Base-by-base conservation (phyloP, 2,888 invertebrate genomes). In the Lottia gigantea region DNA sequence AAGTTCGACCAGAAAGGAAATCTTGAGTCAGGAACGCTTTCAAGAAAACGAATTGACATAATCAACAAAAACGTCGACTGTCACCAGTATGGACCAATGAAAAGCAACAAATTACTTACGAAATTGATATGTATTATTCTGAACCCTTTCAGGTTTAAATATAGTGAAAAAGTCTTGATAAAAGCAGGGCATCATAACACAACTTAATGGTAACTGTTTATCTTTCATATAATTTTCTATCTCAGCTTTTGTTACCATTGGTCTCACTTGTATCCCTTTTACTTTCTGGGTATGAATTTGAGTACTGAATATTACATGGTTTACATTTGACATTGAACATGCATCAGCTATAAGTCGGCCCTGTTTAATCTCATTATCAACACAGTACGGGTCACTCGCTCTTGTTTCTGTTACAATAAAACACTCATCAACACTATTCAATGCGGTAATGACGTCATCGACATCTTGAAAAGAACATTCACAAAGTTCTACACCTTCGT, bases 221-320 rank as follows among this genome's bases (percentile, higher is more conserved):
- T 77, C 75, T 64, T 74, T 78, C 80, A 86, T 81, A 74, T 83
- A 83, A 4, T 77, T 80, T 65, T 83, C 83, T 23, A 83, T 77
- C 68, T 81, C 80, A 2, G 85, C 84, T 76, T 87, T 87, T 23
- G 85, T 83, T 67, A 85, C 85, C 71, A 86, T 77, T 73, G 86
- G 84, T 2, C 83, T 77, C 7, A 81, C 85, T 70, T 80, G 75
- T 14, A 83, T 76, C 1, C 85, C 84, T 23, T 80, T 78, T n/a
- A 83, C 77, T 40, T 77, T 67, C 46, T 80, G 76, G 0, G 84
- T 82, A 71, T 83, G 79, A 26, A 85, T 76, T 70, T 86, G 83
- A 19, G 86, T 86, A 74, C 83, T 82, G 73, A 80, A 84, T 11
- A 86, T 74, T 11, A 86, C 82, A 67, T 86, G 85, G 1, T 73